These are phyloP conservation scores for Pristionchus mayeri DNA, from an alignment of 2,888 invertebrate species.

Conservation along the genomic window DNA sequence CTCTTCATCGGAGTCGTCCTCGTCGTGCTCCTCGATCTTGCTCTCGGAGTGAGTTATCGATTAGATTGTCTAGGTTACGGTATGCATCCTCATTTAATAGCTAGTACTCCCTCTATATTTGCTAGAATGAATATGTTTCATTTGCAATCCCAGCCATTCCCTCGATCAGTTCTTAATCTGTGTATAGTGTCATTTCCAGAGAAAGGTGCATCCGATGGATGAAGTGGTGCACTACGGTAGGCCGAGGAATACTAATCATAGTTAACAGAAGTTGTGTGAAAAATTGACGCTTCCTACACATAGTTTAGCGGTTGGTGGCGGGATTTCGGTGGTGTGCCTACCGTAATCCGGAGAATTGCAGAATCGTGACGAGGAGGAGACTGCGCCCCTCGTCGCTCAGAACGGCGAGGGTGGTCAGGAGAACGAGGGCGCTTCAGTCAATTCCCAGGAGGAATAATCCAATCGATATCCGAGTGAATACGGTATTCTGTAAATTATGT, in stretches of 20 bases:
- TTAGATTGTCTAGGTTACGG: neutral
- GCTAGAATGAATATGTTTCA: too few relatives aligned
- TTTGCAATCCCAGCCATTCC: too few relatives aligned
- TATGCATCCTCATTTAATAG: neutral
- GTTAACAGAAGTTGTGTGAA: neutral
- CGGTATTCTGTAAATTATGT: slow-evolving; percentile 40
- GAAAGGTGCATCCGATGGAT: neutral
- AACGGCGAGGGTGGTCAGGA: neutral
- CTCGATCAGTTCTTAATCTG: too few relatives aligned
- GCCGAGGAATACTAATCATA: neutral
- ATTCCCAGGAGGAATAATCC: slow-evolving; percentile 37
- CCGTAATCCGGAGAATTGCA: slow-evolving; percentile 38
- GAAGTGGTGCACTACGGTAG: neutral
- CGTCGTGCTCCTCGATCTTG: slow-evolving; percentile 40
- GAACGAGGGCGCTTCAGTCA: neutral
- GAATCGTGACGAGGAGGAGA: slow-evolving; percentile 41
- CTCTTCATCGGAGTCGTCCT: slow-evolving; percentile 28
- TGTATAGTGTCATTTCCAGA: neutral
- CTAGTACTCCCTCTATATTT: too few relatives aligned
- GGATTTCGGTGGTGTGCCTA: slow-evolving; percentile 12
- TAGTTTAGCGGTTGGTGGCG: neutral
- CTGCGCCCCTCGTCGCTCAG: slow-evolving; percentile 5
- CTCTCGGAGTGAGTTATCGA: slow-evolving; percentile 43
- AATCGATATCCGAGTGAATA: slow-evolving; percentile 27
- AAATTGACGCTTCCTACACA: neutral